phyloP scores from a whole-genome alignment of 2,888 invertebrate genomes.

The Acanthosepion esculentum region DNA sequence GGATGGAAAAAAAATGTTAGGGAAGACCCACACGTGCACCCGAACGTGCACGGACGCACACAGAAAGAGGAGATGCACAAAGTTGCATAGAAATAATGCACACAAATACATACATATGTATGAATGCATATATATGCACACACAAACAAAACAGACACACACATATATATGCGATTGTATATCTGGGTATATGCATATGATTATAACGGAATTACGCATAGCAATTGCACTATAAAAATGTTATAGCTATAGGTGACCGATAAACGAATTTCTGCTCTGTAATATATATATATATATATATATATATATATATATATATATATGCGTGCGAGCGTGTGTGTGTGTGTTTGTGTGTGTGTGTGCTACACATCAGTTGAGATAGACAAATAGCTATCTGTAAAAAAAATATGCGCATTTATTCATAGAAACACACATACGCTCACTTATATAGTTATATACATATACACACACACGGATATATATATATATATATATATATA shows the following conservation, averaged over 20 bases:
- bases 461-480: slow-evolving; percentile 6
- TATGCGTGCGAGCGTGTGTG: background rate
- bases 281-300: slow-evolving; percentile 33
- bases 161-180: background rate
- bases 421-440: background rate
- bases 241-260: background rate
- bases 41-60: background rate
- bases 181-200: background rate
- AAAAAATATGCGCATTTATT: no score
- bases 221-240: background rate
- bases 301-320: slow-evolving; percentile 37
- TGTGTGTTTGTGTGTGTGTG: no score
- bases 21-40: background rate
- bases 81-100: background rate
- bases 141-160: background rate
- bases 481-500: background rate
- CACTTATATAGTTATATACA: slow-evolving; percentile 25
- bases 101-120: background rate
- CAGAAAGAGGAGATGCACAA: no score
- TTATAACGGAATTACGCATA: background rate
- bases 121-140: background rate
- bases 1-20: background rate
- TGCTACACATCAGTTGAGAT: no score
- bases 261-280: background rate
- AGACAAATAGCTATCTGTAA: no score